Evolutionary conservation across 2,888 invertebrate genomes (phyloP).

Genomic region (Choristoneura rosaceana): DNA sequence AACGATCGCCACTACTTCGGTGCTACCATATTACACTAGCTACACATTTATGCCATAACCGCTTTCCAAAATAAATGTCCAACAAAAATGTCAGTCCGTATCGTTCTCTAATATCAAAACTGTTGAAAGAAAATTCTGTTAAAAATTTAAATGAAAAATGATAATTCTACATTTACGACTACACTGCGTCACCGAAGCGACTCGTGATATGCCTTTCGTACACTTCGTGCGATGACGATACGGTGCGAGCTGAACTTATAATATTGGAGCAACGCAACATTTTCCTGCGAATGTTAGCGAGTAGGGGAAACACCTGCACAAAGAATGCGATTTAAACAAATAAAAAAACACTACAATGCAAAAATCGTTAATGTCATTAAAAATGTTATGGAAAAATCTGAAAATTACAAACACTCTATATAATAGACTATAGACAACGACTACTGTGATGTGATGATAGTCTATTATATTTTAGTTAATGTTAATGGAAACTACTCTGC

Average conservation of each 20-base stretch:
- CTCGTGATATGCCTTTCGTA: slow-evolving; percentile 68
- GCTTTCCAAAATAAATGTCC: slow-evolving; percentile 71
- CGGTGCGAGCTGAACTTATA: slow-evolving; percentile 63
- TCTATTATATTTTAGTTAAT: slow-evolving; percentile 59
- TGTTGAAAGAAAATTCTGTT: slow-evolving; percentile 35
- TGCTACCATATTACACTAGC: slow-evolving; percentile 79
- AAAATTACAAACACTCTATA: slow-evolving; percentile 63
- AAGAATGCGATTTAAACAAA: slow-evolving; percentile 82
- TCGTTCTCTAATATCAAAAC: slow-evolving; percentile 47
- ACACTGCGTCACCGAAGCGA: slow-evolving; percentile 66
- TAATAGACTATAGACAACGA: slow-evolving; percentile 59
- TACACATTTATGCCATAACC: slow-evolving; percentile 71
- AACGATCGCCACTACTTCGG: slow-evolving; percentile 42
- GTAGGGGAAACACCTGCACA: slow-evolving; percentile 84
- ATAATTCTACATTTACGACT: slow-evolving; percentile 52
- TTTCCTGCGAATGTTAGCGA: slow-evolving; percentile 85
- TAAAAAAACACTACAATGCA: slow-evolving; percentile 82
- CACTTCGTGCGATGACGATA: slow-evolving; percentile 73
- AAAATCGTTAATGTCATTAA: slow-evolving; percentile 66
- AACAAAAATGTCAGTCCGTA: slow-evolving; percentile 69
- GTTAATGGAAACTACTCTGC: slow-evolving; percentile 61
- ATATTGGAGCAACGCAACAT: slow-evolving; percentile 82
- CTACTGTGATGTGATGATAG: slow-evolving; percentile 48
- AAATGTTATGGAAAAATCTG: slow-evolving; percentile 71
- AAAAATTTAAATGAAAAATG: slow-evolving; percentile 48